Base-by-base conservation (phyloP, 2,888 invertebrate species). In the Acleris emargana region DNA sequence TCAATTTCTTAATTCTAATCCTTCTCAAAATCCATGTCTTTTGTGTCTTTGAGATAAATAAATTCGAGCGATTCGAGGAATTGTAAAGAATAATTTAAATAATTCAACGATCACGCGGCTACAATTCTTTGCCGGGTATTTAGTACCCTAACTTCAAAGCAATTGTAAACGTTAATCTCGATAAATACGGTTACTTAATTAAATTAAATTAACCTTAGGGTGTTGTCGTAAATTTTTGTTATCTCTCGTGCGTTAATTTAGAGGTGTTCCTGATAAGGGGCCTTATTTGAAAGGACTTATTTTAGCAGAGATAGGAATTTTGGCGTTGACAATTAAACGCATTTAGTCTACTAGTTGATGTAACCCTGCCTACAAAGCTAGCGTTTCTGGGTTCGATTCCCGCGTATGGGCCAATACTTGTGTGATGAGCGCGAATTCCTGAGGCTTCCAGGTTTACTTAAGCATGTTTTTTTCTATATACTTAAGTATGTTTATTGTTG, bases 111-210 rank as follows among this genome's bases (percentile, higher is more conserved):
- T 49, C 22, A 55, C 20, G 17, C 47, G 7, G n/a, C 54, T 16
- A 62, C 45, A 62, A 51, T 62, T 20, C 38, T 17, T 5, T 4
- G 5, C 0, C 18, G 50, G 45, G 47, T 49, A 47, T 51, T 45
- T 43, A 51, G 42, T 32, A 28, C 52, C 18, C 18, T 9, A 28
- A 42, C 13, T 38, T 9, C 9, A 38, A 18, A 25, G 47, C 53
- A 53, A 53, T 58, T 53, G 53, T 42, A 64, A 58, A 58, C 58
- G 42, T 64, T 42, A 64, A 64, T 58, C 49, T 47, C 25, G 6
- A 53, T 52, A 53, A 64, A 64, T 64, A 53, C 18, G 47, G 53
- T 25, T 28, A 53, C 25, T 38, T 64, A 54, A 25, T 54, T 61
- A 20, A 64, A 64, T 64, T 58, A 54, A 49, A 32, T 32, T 9